These are phyloP conservation scores for Drosophila tsacasi DNA, from an alignment of 1,140 invertebrate species.

Conservation along the genomic window DNA sequence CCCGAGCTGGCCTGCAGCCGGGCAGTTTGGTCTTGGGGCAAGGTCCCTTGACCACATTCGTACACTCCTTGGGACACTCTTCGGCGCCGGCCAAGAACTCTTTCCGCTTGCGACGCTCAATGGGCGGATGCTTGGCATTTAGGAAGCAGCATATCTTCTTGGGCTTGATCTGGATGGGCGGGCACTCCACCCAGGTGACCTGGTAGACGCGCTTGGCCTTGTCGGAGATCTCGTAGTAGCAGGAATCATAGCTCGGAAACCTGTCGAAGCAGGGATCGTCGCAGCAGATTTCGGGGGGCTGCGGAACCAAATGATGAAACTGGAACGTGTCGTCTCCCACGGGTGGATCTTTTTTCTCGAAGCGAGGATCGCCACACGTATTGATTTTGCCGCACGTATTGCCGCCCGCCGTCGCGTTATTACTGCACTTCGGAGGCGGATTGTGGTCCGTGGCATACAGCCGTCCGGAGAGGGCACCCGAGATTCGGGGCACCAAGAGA, in stretches of 20 bases:
- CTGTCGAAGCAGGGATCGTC: background rate
- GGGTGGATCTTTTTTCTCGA: background rate
- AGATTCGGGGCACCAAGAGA: background rate
- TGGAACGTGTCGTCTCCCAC: background rate
- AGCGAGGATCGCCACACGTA: slow-evolving; percentile 20
- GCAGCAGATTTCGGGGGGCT: slow-evolving; percentile 1
- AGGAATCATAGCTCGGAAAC: slow-evolving; percentile 47
- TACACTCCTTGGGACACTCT: background rate
- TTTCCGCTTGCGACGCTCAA: slow-evolving; percentile 44
- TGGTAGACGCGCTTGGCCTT: slow-evolving; percentile 66
- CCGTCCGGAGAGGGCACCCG: background rate
- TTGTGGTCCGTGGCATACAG: slow-evolving; percentile 14
- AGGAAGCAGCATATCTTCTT: slow-evolving; percentile 63
- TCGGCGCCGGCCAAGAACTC: background rate
- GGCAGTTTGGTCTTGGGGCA: slow-evolving; percentile 50
- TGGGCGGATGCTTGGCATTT: slow-evolving; percentile 16
- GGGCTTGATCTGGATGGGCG: slow-evolving; percentile 62
- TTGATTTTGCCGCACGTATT: background rate
- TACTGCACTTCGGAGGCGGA: slow-evolving; percentile 18
- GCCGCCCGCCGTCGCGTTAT: too few species aligned
- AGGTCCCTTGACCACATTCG: background rate
- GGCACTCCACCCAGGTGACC: slow-evolving; percentile 71
- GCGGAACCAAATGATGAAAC: slow-evolving; percentile 27
- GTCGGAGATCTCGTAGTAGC: slow-evolving; percentile 59
- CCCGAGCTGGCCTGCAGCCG: too few species aligned